Evolutionary conservation across 1,140 invertebrate species (phyloP).

Genomic region (Atta texana): DNA sequence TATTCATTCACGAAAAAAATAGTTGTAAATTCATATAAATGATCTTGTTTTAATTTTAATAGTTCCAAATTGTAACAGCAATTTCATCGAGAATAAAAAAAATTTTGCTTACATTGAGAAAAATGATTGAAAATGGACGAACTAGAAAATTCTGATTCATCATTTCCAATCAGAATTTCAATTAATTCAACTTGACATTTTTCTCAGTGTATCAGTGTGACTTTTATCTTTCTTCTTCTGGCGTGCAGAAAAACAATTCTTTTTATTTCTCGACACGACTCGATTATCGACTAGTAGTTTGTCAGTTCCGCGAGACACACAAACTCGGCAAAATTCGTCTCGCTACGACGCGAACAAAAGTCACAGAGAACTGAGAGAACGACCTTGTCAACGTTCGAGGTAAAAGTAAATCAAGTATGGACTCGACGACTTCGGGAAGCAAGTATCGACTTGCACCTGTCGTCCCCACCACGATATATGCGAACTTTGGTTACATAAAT

Average conservation of each 20-base stretch:
- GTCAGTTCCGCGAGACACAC: background rate
- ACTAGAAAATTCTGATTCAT: too few relatives aligned
- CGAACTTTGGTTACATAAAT: conserved; percentile 57
- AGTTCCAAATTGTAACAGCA: background rate
- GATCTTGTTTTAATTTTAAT: too few relatives aligned
- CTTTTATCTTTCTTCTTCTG: background rate
- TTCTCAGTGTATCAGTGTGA: background rate
- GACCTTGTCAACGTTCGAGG: conserved; percentile 39
- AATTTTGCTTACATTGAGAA: background rate
- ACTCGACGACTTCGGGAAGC: conserved; percentile 33
- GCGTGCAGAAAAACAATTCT: too few relatives aligned
- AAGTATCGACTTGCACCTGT: conserved; percentile 53
- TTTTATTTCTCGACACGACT: background rate
- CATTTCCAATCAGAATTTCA: too few relatives aligned
- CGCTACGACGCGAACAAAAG: conserved; percentile 8
- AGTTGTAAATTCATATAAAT: too few relatives aligned
- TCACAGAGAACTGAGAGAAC: background rate
- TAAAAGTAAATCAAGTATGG: conserved; percentile 47
- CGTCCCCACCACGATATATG: conserved; percentile 12
- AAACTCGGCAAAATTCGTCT: background rate
- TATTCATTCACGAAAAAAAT: background rate
- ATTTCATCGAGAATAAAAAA: background rate
- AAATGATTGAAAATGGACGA: too few relatives aligned
- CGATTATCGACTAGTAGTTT: background rate
- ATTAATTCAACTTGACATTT: too few relatives aligned